phyloP scores from a whole-genome alignment of 2,113 vertebrate genomes.

The Chamaetylas fuelleborni region DNA sequence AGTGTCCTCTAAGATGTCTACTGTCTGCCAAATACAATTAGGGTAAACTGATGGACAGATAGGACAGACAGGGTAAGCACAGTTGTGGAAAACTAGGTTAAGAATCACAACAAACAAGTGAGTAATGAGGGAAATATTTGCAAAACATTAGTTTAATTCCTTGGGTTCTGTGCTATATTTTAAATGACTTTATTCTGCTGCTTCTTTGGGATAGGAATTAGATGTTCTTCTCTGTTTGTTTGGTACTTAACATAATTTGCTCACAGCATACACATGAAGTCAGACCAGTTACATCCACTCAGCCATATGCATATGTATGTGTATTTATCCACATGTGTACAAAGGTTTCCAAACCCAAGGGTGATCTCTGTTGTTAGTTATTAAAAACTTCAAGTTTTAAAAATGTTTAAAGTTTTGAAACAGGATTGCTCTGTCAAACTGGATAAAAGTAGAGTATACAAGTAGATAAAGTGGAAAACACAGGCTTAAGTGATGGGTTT shows the following conservation, averaged over 20 bases:
- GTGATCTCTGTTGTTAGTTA: neutral
- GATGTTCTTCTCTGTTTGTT: neutral
- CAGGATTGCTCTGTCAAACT: neutral
- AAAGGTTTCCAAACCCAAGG: neutral
- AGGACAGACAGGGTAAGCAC: neutral
- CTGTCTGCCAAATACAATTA: conserved; percentile 59
- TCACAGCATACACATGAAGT: neutral
- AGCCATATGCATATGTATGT: neutral
- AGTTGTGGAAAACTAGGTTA: conserved; percentile 43
- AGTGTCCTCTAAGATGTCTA: conserved; percentile 37
- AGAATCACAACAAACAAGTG: conserved; percentile 51
- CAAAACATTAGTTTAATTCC: neutral
- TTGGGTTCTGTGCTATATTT: neutral
- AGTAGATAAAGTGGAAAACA: neutral
- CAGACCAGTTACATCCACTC: neutral
- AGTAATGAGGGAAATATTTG: conserved; percentile 51
- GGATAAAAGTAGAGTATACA: neutral
- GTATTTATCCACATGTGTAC: neutral
- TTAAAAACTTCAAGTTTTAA: neutral
- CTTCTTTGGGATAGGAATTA: neutral
- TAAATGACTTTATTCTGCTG: neutral
- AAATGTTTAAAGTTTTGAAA: neutral
- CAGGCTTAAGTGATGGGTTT: neutral
- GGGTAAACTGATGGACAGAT: conserved; percentile 39
- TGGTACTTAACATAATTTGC: neutral